Base-by-base conservation (phyloP, 2,113 vertebrate genomes). In the Alaudala cheleensis region DNA sequence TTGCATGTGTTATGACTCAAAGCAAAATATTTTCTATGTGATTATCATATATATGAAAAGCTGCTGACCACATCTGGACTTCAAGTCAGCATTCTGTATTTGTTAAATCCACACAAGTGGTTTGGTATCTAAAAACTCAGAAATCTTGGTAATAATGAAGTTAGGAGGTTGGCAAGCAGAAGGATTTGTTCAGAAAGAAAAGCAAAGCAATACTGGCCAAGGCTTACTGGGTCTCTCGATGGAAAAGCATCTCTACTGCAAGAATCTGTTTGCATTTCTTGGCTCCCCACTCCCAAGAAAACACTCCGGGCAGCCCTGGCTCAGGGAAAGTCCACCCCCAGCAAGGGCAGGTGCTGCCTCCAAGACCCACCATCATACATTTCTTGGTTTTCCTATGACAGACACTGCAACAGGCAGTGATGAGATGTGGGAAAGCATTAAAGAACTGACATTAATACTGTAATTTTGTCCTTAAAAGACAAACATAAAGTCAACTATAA, bases 71-170 rank as follows among this genome's bases (percentile, higher is more conserved):
- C 62, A 39, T 24, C 74, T 54, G 57, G 81, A 51, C 21, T 81
- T 56, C 12, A 34, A 49, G 33, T n/a, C 82, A 57, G 37, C 1
- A 0, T 26, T 58, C 19, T 0, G 0, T 31, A 49, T 39, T 72
- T 40, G 17, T 58, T 84, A 70, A 72, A 79, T 54, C 17, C 74
- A 93, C 45, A 33, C 19, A 51, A 49, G 15, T 5, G 10, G 19
- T 49, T n/a, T 61, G 24, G 9, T 19, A 40, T 2, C 11, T 44
- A 29, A 65, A 77, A 77, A 77, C 14, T 65, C 76, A 69, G 45
- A 70, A 80, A 42, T 26, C 60, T 53, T 24, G 34, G 45, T 34
- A 54, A 10, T 5, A 7, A 14, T 18, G 24, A 39, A n/a, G 21
- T 39, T 29, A 33, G 8, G 57, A 88, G 20, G 26, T 0, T 71